Conservation (phyloP, 2,888 invertebrate genomes). For the Ormyrus thymus region DNA sequence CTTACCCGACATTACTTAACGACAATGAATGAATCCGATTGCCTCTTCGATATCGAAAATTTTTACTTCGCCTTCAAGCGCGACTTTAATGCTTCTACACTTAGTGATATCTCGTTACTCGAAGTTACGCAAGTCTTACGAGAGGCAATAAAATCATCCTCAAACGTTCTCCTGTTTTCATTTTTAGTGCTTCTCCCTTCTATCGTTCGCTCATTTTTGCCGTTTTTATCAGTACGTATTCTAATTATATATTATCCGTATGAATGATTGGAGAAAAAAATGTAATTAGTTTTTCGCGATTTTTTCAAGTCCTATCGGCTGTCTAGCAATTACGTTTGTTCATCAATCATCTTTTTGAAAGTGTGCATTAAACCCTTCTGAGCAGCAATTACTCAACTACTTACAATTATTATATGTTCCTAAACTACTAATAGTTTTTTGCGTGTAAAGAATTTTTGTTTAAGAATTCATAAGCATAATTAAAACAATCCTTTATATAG, state of each 20-base stretch:
- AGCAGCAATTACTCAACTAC: slow-evolving; percentile 10
- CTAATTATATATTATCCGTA: too few relatives aligned
- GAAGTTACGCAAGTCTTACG: slow-evolving; percentile 21
- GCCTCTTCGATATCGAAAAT: slow-evolving; percentile 19
- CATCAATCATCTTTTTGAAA: slow-evolving; percentile 14
- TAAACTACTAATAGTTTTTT: too few relatives aligned
- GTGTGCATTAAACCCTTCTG: slow-evolving; percentile 3
- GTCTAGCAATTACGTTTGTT: background rate
- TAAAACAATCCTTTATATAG: too few relatives aligned
- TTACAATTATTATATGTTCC: too few relatives aligned
- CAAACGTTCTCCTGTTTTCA: background rate
- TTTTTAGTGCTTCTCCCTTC: slow-evolving; percentile 5
- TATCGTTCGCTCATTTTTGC: background rate
- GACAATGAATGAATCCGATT: too few relatives aligned
- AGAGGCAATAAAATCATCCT: slow-evolving; percentile 44
- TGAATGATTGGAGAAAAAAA: too few relatives aligned
- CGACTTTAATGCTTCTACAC: slow-evolving; percentile 20
- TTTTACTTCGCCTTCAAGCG: slow-evolving; percentile 19
- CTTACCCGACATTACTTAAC: too few relatives aligned
- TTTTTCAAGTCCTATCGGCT: background rate
- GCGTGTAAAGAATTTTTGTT: too few relatives aligned
- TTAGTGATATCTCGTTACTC: slow-evolving; percentile 42
- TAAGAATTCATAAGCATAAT: too few relatives aligned
- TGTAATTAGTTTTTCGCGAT: too few relatives aligned
- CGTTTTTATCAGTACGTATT: background rate